phyloP scores from a whole-genome alignment of 1,140 invertebrate genomes.

The Hycleus phaleratus region DNA sequence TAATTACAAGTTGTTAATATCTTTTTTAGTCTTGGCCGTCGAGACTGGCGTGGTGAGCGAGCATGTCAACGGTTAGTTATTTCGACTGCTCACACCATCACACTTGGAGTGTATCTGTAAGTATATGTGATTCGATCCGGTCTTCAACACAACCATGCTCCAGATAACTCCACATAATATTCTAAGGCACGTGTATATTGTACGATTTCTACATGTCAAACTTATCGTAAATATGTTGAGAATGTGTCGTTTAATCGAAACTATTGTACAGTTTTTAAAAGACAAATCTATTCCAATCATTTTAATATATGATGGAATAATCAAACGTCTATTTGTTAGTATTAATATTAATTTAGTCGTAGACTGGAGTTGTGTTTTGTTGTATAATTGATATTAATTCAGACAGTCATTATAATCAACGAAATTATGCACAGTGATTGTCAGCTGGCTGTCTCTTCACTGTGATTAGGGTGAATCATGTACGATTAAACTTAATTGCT shows the following conservation, averaged over 20 bases:
- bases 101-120: background rate
- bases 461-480: constrained; percentile 10
- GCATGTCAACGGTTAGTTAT: constrained; percentile 13
- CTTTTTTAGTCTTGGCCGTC: constrained; percentile 1
- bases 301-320: constrained; percentile 2
- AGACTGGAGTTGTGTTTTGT: constrained; percentile 6
- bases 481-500: constrained; percentile 4
- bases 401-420: constrained; percentile 14
- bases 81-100: constrained; percentile 6
- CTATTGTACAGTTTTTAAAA: no score
- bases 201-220: background rate
- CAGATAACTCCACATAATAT: no score
- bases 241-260: background rate
- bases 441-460: constrained; percentile 11
- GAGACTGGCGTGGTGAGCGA: background rate
- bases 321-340: constrained; percentile 12
- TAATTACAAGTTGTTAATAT: constrained; percentile 14
- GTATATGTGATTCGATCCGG: background rate
- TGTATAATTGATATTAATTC: constrained; percentile 14
- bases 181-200: background rate
- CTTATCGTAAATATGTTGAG: background rate
- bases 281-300: background rate
- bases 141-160: background rate
- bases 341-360: constrained; percentile 11
- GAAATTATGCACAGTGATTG: constrained; percentile 15